These are phyloP conservation scores for Cantharis rufa DNA, from an alignment of 2,888 invertebrate species.

Conservation along the genomic window DNA sequence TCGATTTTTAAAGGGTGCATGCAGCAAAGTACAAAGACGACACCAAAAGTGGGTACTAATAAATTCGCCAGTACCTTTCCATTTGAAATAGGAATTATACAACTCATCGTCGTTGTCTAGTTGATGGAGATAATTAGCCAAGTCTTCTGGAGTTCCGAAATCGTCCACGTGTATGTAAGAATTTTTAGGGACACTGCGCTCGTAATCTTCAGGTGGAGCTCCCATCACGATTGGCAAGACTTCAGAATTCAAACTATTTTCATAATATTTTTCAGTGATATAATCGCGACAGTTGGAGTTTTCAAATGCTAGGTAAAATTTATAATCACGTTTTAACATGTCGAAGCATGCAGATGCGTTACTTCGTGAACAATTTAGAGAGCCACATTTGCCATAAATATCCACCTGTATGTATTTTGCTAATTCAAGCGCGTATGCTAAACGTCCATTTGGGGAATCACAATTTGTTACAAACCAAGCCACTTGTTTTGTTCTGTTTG, in stretches of 20 bases:
- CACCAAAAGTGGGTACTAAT: conserved; percentile 96
- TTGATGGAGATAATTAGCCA: conserved; percentile 83
- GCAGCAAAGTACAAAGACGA: conserved; percentile 83
- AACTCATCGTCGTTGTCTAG: conserved; percentile 86
- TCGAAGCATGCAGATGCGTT: conserved; percentile 78
- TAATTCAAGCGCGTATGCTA: conserved; percentile 85
- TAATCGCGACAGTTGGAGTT: conserved; percentile 96
- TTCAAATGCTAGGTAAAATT: conserved; percentile 96
- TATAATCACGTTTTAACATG: conserved; percentile 89
- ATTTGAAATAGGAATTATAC: conserved; percentile 92
- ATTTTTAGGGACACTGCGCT: conserved; percentile 82
- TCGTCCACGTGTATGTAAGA: conserved; percentile 97
- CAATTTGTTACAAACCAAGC: conserved; percentile 99
- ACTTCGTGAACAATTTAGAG: conserved; percentile 80
- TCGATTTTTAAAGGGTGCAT: conserved; percentile 63
- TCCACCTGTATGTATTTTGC: conserved; percentile 82
- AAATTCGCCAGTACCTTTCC: conserved; percentile 92
- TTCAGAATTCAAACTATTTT: conserved; percentile 86
- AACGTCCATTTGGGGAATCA: conserved; percentile 85
- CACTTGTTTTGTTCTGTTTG: conserved; percentile 91
- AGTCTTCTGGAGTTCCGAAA: conserved; percentile 82
- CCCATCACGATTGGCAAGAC: conserved; percentile 96
- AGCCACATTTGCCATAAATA: conserved; percentile 90
- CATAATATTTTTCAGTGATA: conserved; percentile 96
- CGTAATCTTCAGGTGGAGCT: conserved; percentile 89